Base-by-base conservation (phyloP, 2,888 invertebrate species). In the Meloe dianella region DNA sequence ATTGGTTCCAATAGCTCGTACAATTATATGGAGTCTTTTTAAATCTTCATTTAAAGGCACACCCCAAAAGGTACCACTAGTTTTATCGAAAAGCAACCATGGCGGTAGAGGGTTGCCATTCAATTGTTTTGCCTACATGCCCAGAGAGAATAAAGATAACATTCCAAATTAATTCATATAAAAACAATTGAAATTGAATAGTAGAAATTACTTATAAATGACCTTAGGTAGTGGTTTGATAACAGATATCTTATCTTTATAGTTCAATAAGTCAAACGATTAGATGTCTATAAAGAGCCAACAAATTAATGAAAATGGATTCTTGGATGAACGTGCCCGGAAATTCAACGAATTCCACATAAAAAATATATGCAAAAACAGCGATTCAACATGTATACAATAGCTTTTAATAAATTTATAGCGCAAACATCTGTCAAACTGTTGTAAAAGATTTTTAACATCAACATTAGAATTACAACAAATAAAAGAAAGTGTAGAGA, bases 21-120 rank as follows among this genome's bases (percentile, higher is more conserved):
- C 86, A 22, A 85, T 87, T 74, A 92, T 85, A 71, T 88, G 88
- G 79, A 91, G 87, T 60, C 88, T 85, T 61, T 92, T 93, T 12
- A 90, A 81, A 80, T 94, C 91, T 66, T 87, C 86, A 62, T 85
- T 84, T 72, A 88, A 85, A 0, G 95, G 93, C 63, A 94, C 87
- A 20, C 94, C 94, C 82, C 90, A 88, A 79, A 95, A 87, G 65
- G 90, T 85, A n/a, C 90, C 89, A 71, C 89, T 88, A 63, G 85
- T 86, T 63, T 88, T 87, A 82, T 93, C 91, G 84, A 92, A 92
- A 71, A 89, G 85, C 75, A 93, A 83, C 93, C 93, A 93, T 70
- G 84, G 83, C 0, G 92, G 91, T 73, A 89, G 78, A 1, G 81
- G 75, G 62, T 82, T 82, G 20, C 82, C 82, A 57, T 80, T 78